Evolutionary conservation across 2,113 vertebrate genomes (phyloP).

Genomic region (Ophthalmolycus amberensis): DNA sequence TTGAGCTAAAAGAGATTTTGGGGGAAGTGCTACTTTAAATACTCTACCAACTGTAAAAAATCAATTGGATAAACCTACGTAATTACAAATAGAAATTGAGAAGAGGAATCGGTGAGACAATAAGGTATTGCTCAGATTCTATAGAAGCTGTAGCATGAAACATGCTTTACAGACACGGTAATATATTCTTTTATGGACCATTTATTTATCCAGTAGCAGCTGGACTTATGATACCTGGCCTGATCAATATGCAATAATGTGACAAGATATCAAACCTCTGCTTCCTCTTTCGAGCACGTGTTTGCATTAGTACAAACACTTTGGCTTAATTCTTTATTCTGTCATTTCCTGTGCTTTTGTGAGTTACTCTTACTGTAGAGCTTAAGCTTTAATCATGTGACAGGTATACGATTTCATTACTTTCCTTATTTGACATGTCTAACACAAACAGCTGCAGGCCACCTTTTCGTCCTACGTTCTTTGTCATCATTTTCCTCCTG

Average conservation of each 20-base stretch:
- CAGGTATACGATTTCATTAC: slow-evolving; percentile 41
- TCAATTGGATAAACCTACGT: not conserved
- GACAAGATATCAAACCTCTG: slow-evolving; percentile 11
- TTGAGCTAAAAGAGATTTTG: not conserved
- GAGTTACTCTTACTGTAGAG: not conserved
- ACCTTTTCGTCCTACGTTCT: slow-evolving; percentile 53
- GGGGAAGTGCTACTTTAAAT: not conserved
- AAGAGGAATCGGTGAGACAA: not conserved
- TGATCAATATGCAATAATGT: slow-evolving; percentile 1
- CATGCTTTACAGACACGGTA: not conserved
- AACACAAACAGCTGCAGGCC: slow-evolving; percentile 30
- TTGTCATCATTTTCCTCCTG: slow-evolving; percentile 55
- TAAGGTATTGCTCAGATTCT: not conserved
- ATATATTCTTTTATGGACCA: not conserved
- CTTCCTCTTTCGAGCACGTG: not conserved
- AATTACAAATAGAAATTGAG: not conserved
- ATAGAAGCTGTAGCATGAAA: not conserved
- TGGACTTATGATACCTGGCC: not conserved
- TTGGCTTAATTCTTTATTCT: slow-evolving; percentile 4
- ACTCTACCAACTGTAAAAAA: not conserved
- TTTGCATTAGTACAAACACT: not conserved
- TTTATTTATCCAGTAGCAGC: slow-evolving; percentile 1
- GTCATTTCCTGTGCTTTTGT: not conserved
- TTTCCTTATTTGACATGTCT: slow-evolving; percentile 33
- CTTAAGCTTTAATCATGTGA: slow-evolving; percentile 41